These are phyloP conservation scores for Calliphora vicina DNA, from an alignment of 1,140 invertebrate genomes.

Conservation along the genomic window DNA sequence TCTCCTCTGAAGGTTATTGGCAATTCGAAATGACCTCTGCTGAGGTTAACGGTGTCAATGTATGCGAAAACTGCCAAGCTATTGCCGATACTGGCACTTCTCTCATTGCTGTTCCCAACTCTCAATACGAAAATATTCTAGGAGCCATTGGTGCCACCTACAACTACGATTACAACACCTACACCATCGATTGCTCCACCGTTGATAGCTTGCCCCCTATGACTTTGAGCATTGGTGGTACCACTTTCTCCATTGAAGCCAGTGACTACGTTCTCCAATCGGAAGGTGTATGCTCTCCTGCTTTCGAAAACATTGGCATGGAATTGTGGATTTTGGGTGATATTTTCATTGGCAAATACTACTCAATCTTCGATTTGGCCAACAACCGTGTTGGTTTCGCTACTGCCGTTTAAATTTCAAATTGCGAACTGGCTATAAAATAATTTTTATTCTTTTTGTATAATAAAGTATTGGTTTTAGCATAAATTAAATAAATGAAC, in stretches of 20 bases:
- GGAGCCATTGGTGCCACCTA: slow-evolving; percentile 14
- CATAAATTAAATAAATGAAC: too few species aligned
- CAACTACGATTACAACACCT: not conserved
- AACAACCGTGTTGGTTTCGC: slow-evolving; percentile 74
- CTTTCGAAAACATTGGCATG: slow-evolving; percentile 40
- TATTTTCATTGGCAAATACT: slow-evolving; percentile 75
- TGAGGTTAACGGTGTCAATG: slow-evolving; percentile 41
- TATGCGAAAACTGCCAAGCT: slow-evolving; percentile 68
- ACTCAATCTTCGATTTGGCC: slow-evolving; percentile 76
- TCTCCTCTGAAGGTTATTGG: too few species aligned
- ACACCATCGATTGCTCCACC: slow-evolving; percentile 23
- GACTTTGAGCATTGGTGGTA: slow-evolving; percentile 47
- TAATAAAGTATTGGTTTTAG: too few species aligned
- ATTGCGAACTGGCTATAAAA: too few species aligned
- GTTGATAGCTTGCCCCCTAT: slow-evolving; percentile 41
- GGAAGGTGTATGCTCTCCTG: slow-evolving; percentile 41
- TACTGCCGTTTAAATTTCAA: slow-evolving; percentile 43
- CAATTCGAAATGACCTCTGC: slow-evolving; percentile 55
- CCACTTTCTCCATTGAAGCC: slow-evolving; percentile 41
- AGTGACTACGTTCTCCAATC: slow-evolving; percentile 45
- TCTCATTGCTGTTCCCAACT: slow-evolving; percentile 73
- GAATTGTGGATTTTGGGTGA: slow-evolving; percentile 64
- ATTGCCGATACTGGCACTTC: slow-evolving; percentile 83
- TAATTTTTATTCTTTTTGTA: too few species aligned
- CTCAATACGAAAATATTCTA: slow-evolving; percentile 30